These are phyloP conservation scores for Ptilorrhoa leucosticta DNA, from an alignment of 2,113 vertebrate genomes.

Conservation along the genomic window DNA sequence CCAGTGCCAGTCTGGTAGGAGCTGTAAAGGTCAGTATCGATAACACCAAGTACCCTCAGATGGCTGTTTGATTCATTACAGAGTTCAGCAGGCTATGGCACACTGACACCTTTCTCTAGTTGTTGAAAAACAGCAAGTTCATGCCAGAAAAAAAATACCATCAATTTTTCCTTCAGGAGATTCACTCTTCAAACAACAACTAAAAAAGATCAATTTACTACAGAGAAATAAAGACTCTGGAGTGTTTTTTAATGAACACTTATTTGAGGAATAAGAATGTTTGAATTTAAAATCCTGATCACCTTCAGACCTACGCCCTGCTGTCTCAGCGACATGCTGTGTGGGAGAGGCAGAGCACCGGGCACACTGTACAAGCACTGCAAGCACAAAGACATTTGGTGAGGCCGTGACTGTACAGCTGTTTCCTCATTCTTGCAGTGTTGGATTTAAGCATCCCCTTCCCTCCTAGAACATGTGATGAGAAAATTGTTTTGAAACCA, in stretches of 20 bases:
- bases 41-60: rapidly evolving
- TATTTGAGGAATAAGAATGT: not conserved
- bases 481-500: not conserved
- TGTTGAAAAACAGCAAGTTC: not conserved
- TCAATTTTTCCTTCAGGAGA: not conserved
- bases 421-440: rapidly evolving
- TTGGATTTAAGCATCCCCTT: not conserved
- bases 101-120: not conserved
- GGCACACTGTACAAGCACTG: rapidly evolving
- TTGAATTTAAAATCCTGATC: not conserved
- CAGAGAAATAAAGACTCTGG: not conserved
- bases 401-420: rapidly evolving
- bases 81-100: not conserved
- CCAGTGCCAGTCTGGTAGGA: not conserved
- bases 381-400: not conserved
- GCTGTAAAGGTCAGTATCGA: not conserved
- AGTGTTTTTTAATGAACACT: not conserved
- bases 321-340: not conserved
- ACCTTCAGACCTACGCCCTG: not conserved
- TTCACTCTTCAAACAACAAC: not conserved
- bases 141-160: not conserved
- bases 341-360: not conserved
- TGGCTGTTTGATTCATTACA: not conserved
- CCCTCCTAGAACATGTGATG: not conserved
- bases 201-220: not conserved